Percentiles rank a stretch among this genome's conserved stretches.
These are phyloP conservation scores for Ericerus pela DNA, from an alignment of 1,140 invertebrate genomes.

Conservation along the genomic window DNA sequence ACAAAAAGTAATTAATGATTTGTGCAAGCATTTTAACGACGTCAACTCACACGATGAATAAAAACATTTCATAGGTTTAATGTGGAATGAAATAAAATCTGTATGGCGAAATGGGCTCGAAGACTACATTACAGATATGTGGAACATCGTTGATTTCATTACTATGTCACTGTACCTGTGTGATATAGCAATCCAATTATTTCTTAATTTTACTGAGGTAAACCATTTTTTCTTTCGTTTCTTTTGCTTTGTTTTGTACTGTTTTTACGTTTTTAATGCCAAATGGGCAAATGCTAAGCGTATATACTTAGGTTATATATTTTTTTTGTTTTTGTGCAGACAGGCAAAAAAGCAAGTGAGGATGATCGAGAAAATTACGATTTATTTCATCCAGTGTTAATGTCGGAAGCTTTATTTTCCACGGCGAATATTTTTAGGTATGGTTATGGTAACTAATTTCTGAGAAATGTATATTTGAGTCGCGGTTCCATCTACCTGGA, in stretches of 20 bases:
- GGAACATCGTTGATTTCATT: conserved; percentile 98
- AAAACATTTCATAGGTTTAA: conserved; percentile 52
- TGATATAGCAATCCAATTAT: conserved; percentile 78
- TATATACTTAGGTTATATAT: too few relatives aligned
- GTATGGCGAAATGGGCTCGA: conserved; percentile 92
- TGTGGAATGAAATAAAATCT: conserved; percentile 98
- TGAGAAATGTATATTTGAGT: too few relatives aligned
- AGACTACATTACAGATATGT: conserved; percentile 95
- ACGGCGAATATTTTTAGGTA: conserved; percentile 89
- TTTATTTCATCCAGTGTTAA: conserved; percentile 91
- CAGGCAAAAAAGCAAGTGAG: conserved; percentile 40
- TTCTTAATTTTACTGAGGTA: background rate
- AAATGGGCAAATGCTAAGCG: too few relatives aligned
- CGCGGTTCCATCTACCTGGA: too few relatives aligned
- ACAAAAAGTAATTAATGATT: too few relatives aligned
- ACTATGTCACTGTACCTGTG: conserved; percentile 96
- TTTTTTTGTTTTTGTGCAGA: too few relatives aligned
- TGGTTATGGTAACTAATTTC: too few relatives aligned
- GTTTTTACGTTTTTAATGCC: too few relatives aligned
- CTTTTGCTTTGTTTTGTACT: conserved; percentile 23
- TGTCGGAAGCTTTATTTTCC: conserved; percentile 90
- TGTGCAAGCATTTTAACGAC: too few relatives aligned
- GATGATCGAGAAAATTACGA: conserved; percentile 76
- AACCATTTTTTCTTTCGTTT: background rate
- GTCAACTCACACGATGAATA: too few relatives aligned